Conservation (phyloP, 64 coral and sea anemone genomes). For the Porites lutea region DNA sequence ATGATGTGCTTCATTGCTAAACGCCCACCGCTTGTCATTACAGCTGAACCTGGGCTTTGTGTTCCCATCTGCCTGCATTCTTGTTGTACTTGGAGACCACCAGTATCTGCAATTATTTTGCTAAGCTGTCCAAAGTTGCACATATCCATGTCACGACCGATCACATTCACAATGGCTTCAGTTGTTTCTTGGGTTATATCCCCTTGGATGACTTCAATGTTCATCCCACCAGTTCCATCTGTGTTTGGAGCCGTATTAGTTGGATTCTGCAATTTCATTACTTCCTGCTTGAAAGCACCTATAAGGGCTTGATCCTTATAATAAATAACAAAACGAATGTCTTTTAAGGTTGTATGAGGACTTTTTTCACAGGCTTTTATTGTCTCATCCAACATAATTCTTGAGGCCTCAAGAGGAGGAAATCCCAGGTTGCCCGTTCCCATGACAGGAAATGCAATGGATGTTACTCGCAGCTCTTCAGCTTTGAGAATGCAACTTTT, state of each 20-base stretch:
- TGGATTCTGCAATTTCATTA: background rate
- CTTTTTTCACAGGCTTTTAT: constrained; percentile 3
- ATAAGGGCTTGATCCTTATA: constrained; percentile 35
- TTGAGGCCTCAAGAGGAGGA: constrained; percentile 31
- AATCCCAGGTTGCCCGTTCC: constrained; percentile 59
- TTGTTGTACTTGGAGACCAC: background rate
- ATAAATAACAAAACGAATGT: constrained; percentile 69
- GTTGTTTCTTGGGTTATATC: background rate
- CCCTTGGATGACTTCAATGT: background rate
- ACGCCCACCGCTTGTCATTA: constrained; percentile 19
- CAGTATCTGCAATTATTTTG: background rate
- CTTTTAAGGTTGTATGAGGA: background rate
- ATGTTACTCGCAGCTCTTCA: background rate
- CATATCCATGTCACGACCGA: background rate
- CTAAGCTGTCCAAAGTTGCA: background rate
- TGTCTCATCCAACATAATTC: constrained; percentile 58
- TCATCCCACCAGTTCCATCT: background rate
- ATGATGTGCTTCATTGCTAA: constrained; percentile 21
- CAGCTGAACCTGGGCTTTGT: constrained; percentile 22
- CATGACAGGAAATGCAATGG: constrained; percentile 77
- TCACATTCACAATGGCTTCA: background rate
- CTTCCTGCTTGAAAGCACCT: constrained; percentile 52
- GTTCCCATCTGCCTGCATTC: constrained; percentile 14
- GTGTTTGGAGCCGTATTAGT: background rate
- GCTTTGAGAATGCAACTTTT: constrained; percentile 44